Evolutionary conservation across 2,113 vertebrate species (phyloP), one percentile per base, ranked within the genome.

Genomic region (Corythornis madagascariensis): DNA sequence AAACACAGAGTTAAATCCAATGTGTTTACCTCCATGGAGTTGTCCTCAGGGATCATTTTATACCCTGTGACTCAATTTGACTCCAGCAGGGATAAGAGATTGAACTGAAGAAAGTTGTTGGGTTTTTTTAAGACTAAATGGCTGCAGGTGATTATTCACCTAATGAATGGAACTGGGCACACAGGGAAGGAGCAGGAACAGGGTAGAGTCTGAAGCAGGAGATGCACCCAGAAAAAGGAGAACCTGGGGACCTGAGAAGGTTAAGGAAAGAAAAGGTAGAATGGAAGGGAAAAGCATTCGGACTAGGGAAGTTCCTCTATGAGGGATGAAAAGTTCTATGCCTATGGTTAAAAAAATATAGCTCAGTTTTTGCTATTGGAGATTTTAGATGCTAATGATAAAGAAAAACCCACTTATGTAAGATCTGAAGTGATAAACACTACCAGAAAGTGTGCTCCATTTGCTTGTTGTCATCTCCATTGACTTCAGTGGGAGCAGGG

Each of bases 11-110:
- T 76, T 92, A 89, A 91, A 72, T 70, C 33, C 12, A 47, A 14
- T 29, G 31, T 69, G 76, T 87, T 87, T 87, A 73, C 50, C 29
- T 67, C 20, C 1, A 6, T 28, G 21, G 38, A 72, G 15, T 21
- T 73, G 31, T 73, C 71, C 71, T 79, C 16, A 16, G 64, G 33
- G 47, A 85, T 92, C 38, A 79, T 79, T 95, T 94, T 59, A 90
- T 48, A 66, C 56, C 69, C 48, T 56, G 24, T 72, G 64, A 77
- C 52, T 91, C 81, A 90, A 17, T 66, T 85, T 76, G 75, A 47
- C 55, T 87, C 71, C 71, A 86, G n/a, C 43, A 64, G 83, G n/a
- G 66, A 56, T 69, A 59, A 64, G 42, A 82, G 50, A 55, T 22
- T 65, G 56, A 42, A 73, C 1, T 11, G 67, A 83, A 81, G 40